Evolutionary conservation across 2,113 vertebrate genomes (phyloP).

Genomic region (Brachionichthys hirsutus): DNA sequence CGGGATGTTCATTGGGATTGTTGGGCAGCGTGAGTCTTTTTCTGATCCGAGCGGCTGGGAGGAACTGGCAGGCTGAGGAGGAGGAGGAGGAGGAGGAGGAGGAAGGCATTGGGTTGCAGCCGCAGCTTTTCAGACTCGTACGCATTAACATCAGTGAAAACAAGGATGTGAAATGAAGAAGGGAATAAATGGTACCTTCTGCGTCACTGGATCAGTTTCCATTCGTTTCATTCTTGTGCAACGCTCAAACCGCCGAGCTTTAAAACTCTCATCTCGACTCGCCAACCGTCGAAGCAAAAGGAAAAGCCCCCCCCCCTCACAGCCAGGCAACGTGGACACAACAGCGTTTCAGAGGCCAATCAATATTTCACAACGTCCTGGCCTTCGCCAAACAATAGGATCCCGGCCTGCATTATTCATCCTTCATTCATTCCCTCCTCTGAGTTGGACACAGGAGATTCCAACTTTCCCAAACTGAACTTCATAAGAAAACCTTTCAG

Average conservation of each 20-base stretch:
- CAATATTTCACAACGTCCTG: conserved; percentile 69
- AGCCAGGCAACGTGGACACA: conserved; percentile 36
- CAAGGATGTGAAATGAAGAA: not conserved
- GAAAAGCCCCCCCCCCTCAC: conserved; percentile 21
- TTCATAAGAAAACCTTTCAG: conserved; percentile 48
- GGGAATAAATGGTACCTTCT: not conserved
- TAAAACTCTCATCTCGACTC: too few relatives aligned
- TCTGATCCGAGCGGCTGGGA: conserved; percentile 8
- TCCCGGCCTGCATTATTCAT: conserved; percentile 73
- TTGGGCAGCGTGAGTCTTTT: conserved; percentile 6
- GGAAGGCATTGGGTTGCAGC: conserved; percentile 7
- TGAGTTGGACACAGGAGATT: conserved; percentile 35
- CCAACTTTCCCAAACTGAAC: conserved; percentile 53
- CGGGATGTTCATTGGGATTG: conserved; percentile 27
- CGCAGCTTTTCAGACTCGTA: too few relatives aligned
- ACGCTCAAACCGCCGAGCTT: too few relatives aligned
- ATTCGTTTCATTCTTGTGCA: too few relatives aligned
- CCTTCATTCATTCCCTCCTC: conserved; percentile 47
- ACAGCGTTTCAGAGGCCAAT: conserved; percentile 63
- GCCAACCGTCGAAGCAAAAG: not conserved
- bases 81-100: conserved; percentile 17
- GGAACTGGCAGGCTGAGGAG: conserved; percentile 16
- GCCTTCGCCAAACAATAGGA: conserved; percentile 64
- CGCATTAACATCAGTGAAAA: too few relatives aligned
- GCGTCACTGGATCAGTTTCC: too few relatives aligned